phyloP scores from a whole-genome alignment of 2,888 invertebrate genomes.

The Lathronympha strigana region DNA sequence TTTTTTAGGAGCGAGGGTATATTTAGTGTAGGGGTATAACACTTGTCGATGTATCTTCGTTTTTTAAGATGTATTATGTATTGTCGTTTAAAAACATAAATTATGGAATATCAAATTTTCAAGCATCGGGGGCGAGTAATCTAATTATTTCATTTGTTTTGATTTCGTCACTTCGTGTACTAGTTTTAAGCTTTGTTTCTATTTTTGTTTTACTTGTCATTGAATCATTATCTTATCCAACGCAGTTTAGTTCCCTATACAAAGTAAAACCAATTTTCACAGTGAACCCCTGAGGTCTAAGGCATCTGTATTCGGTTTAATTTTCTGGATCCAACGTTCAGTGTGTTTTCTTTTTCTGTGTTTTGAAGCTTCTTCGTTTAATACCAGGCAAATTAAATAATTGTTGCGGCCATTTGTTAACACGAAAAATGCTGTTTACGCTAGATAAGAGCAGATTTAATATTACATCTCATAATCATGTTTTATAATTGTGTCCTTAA shows the following conservation, averaged over 20 bases:
- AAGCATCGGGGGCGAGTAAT: background rate
- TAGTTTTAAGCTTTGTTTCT: slow-evolving; percentile 12
- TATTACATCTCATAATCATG: slow-evolving; percentile 5
- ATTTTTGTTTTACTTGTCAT: slow-evolving; percentile 18
- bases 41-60: slow-evolving; percentile 5
- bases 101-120: background rate
- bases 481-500: background rate
- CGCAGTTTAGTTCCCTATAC: too few species aligned
- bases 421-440: background rate
- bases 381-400: background rate
- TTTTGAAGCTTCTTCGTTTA: background rate
- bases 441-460: background rate
- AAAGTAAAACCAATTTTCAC: too few species aligned
- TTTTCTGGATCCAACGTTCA: background rate
- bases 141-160: slow-evolving; percentile 6
- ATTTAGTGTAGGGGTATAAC: background rate
- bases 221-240: slow-evolving; percentile 1
- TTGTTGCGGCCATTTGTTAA: slow-evolving; percentile 3
- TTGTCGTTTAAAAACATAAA: too few species aligned
- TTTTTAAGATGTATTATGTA: too few species aligned
- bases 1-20: slow-evolving; percentile 7
- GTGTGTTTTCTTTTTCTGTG: background rate
- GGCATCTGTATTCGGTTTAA: slow-evolving; percentile 12
- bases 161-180: background rate
- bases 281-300: too few species aligned